phyloP scores from a whole-genome alignment of 2,797 vertebrate genomes.

The Aplochiton taeniatus region DNA sequence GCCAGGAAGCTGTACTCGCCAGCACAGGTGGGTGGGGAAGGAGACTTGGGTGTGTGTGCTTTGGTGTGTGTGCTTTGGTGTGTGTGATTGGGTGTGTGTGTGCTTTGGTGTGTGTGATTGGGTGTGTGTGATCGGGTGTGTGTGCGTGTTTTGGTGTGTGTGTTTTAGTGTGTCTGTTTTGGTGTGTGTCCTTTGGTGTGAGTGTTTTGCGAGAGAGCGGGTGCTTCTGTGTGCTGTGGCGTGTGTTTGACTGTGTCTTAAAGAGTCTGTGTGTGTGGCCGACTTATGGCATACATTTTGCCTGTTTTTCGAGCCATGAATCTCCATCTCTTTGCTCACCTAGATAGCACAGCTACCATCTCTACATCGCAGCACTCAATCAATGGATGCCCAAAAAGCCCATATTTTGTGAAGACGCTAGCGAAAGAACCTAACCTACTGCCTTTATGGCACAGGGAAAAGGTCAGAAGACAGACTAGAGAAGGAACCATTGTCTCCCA shows the following conservation, averaged over 20 bases:
- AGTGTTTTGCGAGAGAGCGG: no score
- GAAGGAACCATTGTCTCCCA: not conserved
- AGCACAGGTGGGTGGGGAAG: constrained; percentile 78
- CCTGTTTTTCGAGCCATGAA: not conserved
- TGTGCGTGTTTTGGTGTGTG: not conserved
- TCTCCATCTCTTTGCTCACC: not conserved
- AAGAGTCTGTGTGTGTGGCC: constrained; percentile 7
- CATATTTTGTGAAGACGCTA: no score
- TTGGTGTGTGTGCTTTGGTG: not conserved
- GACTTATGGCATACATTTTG: not conserved
- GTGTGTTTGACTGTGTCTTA: constrained; percentile 8
- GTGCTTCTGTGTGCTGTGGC: not conserved
- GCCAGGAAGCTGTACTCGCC: constrained; percentile 85
- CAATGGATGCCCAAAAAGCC: no score
- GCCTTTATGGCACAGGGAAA: not conserved
- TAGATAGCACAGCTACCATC: no score
- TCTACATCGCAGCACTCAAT: no score
- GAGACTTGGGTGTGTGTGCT: not conserved
- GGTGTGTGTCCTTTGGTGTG: constrained; percentile 18
- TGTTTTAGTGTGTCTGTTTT: constrained; percentile 2
- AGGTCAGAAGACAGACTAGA: constrained; percentile 21
- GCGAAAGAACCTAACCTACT: no score
- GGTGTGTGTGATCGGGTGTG: not conserved
- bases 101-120: not conserved
- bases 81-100: constrained; percentile 13